Evolutionary conservation across 1,140 invertebrate genomes (phyloP), one percentile per base, ranked within the genome.

Genomic region (Eciton burchellii): DNA sequence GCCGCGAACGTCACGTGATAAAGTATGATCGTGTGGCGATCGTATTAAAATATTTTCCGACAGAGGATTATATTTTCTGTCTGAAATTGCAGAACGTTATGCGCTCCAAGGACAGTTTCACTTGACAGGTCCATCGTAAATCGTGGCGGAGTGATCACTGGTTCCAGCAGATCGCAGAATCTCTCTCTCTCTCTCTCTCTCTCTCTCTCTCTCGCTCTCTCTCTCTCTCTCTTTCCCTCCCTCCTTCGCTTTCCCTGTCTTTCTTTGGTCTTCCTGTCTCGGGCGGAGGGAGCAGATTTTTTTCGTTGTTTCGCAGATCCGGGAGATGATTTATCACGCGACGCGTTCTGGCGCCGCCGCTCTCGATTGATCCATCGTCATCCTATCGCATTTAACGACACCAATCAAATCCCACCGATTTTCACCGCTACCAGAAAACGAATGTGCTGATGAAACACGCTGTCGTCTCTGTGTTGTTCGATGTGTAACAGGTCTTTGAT

Each of bases 91-190:
- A 24, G 12, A 14, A 65, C 19, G 14, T 52, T 21, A 26, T 66
- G n/a, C 47, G 35, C 49, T 68, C 35, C 29, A 68, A 56, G 24
- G 24, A 57, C 56, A 79, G 35, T 66, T 77, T 62, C 11, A 26
- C 26, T 79, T 79, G 29, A 70, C 56, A 79, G 29, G 21, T 68
- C 35, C 49, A 56, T n/a, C n/a, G n/a, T 45, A 79, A 14, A 52
- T 63, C 35, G 54, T 35, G 43, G 29, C 35, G 21, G 65, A 26
- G 12, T 84, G 81, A 87, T 84, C 26, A 77, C 60, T 86, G 73
- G 92, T 94, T 93, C 92, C 92, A 94, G 92, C 92, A 93, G 93
- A 93, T 93, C 92, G 90, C 89, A 92, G 74, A 76, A 54, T 83
- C 49, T 81, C 43, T 73, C 35, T 35, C 35, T 35, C 35, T 35